Percentiles rank a stretch among this genome's conserved stretches.
Evolutionary conservation across 2,797 vertebrate species (phyloP).

Genomic region (Diceros bicornis): DNA sequence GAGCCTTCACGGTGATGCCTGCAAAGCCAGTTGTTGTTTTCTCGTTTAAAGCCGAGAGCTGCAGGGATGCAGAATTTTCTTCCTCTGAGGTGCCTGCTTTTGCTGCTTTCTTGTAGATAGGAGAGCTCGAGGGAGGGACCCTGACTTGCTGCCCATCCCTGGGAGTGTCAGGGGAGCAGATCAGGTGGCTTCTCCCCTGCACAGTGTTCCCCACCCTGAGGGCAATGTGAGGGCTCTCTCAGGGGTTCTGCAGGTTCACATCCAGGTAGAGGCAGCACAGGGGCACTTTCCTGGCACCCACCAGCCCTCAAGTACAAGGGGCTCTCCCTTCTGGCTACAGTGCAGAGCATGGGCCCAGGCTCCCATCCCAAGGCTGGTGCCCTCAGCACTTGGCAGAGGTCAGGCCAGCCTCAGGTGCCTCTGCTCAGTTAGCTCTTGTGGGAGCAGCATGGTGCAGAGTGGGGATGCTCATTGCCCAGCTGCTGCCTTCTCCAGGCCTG

Average conservation of each 20-base stretch:
- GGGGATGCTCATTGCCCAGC: not conserved
- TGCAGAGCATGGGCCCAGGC: not conserved
- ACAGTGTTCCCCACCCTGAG: rapidly evolving
- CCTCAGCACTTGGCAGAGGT: not conserved
- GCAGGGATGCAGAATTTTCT: not conserved
- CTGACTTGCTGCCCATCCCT: not conserved
- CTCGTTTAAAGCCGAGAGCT: not conserved
- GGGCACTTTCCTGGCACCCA: not conserved
- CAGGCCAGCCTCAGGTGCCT: not conserved
- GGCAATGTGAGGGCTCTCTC: not conserved
- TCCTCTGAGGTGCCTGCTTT: not conserved
- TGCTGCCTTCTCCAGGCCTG: not conserved
- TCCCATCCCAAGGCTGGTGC: not conserved
- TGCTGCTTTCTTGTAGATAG: not conserved
- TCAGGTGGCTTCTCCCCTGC: too few species aligned
- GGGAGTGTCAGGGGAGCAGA: too few species aligned
- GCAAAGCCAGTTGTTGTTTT: not conserved
- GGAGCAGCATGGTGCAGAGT: not conserved
- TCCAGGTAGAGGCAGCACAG: not conserved
- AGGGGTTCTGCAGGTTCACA: not conserved
- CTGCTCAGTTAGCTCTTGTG: not conserved
- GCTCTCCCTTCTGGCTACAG: not conserved
- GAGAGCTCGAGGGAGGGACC: not conserved
- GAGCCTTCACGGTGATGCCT: rapidly evolving
- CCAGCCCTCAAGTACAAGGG: not conserved